Base-by-base conservation (phyloP, 2,888 invertebrate species). In the Spisula subtruncata region DNA sequence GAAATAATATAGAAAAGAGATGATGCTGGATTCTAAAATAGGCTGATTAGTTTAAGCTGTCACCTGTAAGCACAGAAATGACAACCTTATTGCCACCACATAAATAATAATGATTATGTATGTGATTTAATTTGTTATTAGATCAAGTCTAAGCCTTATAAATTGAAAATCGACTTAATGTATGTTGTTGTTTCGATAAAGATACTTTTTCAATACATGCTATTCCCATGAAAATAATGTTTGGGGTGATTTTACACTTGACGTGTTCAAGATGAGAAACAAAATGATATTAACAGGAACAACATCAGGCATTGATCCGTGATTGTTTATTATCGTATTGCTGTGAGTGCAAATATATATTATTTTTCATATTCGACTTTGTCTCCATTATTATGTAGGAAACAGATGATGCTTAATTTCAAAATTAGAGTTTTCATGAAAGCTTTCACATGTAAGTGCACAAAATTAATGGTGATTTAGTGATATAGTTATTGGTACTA, bases 1-100 rank as follows among this genome's bases (percentile, higher is more conserved):
- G 54, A 54, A 54, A 54, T 54, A 54, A 54, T 54, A 54, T 54
- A 54, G 54, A 54, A 54, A 54, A 54, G 54, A 54, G 54, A 54
- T 54, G 54, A 54, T 54, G 54, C 54, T 54, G 54, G 12, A 54
- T 54, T 54, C 54, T 54, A 54, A 54, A 54, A 54, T 54, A 54
- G 54, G 54, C 54, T 54, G 54, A 54, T 54, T 54, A 54, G 54
- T 54, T 54, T 54, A 54, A 54, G 54, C 54, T 54, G 54, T 54
- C 54, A 54, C 54, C 54, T 54, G 54, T 54, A 54, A 54, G 54
- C 54, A 54, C 54, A 54, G 54, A 54, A 54, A 54, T 54, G 54
- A 54, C 54, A 54, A 54, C 54, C 54, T 54, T 54, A 54, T 54
- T 54, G 54, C 54, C 54, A 54, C 54, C 54, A 10, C 54, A 54